A percentile compares a stretch with the other conserved stretches of the same genome.
Evolutionary conservation across 2,797 vertebrate species (phyloP).

Genomic region (Hipposideros larvatus): DNA sequence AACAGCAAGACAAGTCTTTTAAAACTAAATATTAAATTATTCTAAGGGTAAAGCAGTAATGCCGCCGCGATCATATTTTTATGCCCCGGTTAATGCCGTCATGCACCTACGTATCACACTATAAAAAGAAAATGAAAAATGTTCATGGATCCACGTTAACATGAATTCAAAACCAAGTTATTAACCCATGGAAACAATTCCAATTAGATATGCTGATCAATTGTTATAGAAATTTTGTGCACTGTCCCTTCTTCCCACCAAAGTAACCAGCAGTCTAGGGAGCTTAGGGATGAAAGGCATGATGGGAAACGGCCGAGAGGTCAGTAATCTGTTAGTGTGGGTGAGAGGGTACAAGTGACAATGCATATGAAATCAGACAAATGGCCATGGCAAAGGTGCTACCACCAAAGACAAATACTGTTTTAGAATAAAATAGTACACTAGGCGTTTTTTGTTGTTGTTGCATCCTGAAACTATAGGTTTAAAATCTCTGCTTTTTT

Average conservation of each 20-base stretch:
- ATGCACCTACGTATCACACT: conserved; percentile 82
- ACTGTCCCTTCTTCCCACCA: conserved; percentile 53
- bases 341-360: conserved; percentile 63
- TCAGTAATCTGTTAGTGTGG: conserved; percentile 84
- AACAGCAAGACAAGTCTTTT: conserved; percentile 72
- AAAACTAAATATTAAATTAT: background rate
- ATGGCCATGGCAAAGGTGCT: conserved; percentile 85
- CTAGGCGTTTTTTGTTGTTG: conserved; percentile 68
- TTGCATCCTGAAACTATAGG: conserved; percentile 72
- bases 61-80: background rate
- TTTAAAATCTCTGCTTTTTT: conserved; percentile 18
- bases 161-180: conserved; percentile 56
- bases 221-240: background rate
- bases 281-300: conserved; percentile 72
- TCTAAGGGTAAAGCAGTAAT: background rate
- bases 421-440: conserved; percentile 65
- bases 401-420: conserved; percentile 78
- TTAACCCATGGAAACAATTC: conserved; percentile 55
- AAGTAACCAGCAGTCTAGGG: conserved; percentile 62
- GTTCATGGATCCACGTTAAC: conserved; percentile 82
- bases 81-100: conserved; percentile 79
- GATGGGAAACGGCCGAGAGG: conserved; percentile 51
- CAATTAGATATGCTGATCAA: conserved; percentile 66
- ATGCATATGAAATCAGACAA: conserved; percentile 72
- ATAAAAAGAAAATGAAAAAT: conserved; percentile 70